Evolutionary conservation across 2,797 vertebrate genomes (phyloP), one percentile per base, ranked within the genome.

Genomic region (Acestrorhynchus altus): DNA sequence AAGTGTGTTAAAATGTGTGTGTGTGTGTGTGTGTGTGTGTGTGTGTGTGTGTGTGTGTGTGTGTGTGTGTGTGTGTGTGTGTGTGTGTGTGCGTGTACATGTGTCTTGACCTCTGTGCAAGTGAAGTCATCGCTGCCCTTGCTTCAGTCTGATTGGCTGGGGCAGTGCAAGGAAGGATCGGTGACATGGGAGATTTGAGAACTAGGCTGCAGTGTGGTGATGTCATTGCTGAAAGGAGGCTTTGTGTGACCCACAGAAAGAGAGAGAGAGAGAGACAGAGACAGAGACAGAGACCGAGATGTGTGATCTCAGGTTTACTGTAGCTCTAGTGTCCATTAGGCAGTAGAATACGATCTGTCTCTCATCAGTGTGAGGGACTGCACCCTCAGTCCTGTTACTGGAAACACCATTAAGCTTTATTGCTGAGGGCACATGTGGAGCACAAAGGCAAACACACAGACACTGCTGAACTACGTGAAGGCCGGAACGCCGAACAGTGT

Each of bases 171-270:
- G 79, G 80, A 85, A 72, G 42, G 83, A 88, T 89, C 86, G 59
- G 85, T 90, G 88, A 87, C 81, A 81, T 20, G 40, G 78, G 83
- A 68, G 87, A 87, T 79, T 86, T 78, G 88, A 90, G 87, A 91
- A 87, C 69, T 80, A 83, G 87, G 87, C 88, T 92, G 92, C 90
- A 91, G 91, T 90, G 84, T 87, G 87, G 88, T 93, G 93, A 94
- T 93, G 92, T 94, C 90, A 94, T 92, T 88, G 72, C 86, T 90
- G 87, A 92, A 92, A 90, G 89, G 64, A 80, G 76, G 65, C 72
- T 35, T 72, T 59, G 73, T 74, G 80, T 82, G 81, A 86, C 63
- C 78, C 51, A 54, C 83, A 82, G 84, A 84, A 80, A 71, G 46
- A 70, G 40, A 70, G 46, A 70, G 78, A 72, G 76, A 68, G 76